Conservation (phyloP, 2,888 invertebrate genomes). For the Hemistola chrysoprasaria region DNA sequence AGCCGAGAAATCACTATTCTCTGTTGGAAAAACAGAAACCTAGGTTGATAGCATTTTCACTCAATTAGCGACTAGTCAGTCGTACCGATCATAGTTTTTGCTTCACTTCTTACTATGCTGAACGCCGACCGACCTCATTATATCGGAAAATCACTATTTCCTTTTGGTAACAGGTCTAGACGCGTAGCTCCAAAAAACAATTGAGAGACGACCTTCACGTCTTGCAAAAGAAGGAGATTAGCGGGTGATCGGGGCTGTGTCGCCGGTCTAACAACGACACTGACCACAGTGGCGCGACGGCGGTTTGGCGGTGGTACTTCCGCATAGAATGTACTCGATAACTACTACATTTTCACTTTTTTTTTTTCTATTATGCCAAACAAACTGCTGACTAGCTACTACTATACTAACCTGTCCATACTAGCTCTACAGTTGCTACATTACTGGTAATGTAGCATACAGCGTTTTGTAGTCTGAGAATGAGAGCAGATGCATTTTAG, state of each 20-base stretch:
- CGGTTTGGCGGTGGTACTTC: slow-evolving; percentile 33
- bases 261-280: slow-evolving; percentile 24
- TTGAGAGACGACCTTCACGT: slow-evolving; percentile 56
- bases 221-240: slow-evolving; percentile 41
- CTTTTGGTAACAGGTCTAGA: slow-evolving; percentile 44
- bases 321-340: slow-evolving; percentile 41
- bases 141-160: slow-evolving; percentile 58
- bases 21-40: slow-evolving; percentile 44
- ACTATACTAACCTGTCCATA: too few species aligned
- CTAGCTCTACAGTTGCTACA: too few species aligned
- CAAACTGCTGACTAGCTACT: too few species aligned
- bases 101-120: slow-evolving; percentile 55
- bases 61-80: slow-evolving; percentile 59
- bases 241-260: slow-evolving; percentile 14
- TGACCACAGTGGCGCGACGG: slow-evolving; percentile 19
- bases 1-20: slow-evolving; percentile 29
- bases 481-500: too few species aligned
- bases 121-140: slow-evolving; percentile 58
- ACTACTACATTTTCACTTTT: too few species aligned
- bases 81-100: slow-evolving; percentile 58
- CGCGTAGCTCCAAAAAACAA: slow-evolving; percentile 57
- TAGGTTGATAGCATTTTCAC: slow-evolving; percentile 45
- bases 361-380: too few species aligned
- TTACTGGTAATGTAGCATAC: too few species aligned
- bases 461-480: too few species aligned